Evolutionary conservation across 2,113 vertebrate species (phyloP).

Genomic region (Gasterosteus aculeatus): DNA sequence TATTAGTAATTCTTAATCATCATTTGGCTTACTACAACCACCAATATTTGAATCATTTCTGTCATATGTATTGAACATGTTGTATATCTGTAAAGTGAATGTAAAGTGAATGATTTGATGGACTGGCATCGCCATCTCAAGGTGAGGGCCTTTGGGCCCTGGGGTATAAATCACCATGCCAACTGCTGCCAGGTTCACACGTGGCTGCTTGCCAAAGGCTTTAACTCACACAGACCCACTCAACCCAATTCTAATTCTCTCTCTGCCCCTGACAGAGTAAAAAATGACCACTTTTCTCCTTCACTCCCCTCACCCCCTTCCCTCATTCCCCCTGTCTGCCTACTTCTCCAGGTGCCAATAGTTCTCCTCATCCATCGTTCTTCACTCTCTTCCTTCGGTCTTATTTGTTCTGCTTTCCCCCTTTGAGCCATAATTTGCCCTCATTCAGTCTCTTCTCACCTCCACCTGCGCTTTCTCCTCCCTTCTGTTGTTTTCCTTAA

Average conservation of each 20-base stretch:
- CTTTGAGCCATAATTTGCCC: constrained; percentile 38
- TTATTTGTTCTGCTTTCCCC: constrained; percentile 35
- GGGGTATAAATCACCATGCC: constrained; percentile 14
- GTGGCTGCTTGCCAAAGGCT: constrained; percentile 28
- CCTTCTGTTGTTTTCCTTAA: constrained; percentile 19
- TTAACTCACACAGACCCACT: constrained; percentile 1
- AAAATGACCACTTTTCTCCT: constrained; percentile 33
- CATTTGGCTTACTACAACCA: too few relatives aligned
- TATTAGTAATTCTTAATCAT: too few relatives aligned
- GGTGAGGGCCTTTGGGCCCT: constrained; percentile 39
- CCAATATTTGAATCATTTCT: too few relatives aligned
- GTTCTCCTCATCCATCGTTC: constrained; percentile 29
- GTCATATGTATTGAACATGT: too few relatives aligned
- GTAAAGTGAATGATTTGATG: constrained; percentile 14
- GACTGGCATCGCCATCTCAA: constrained; percentile 32
- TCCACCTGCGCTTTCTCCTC: constrained; percentile 43
- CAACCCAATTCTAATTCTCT: not conserved
- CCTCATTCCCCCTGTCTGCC: constrained; percentile 14
- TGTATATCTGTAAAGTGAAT: not conserved
- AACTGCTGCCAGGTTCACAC: constrained; percentile 19
- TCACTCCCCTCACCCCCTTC: constrained; percentile 3
- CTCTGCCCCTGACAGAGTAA: constrained; percentile 21
- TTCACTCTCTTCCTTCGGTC: not conserved
- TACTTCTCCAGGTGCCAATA: constrained; percentile 44
- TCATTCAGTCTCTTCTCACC: constrained; percentile 25